Evolutionary conservation across 2,797 vertebrate genomes (phyloP).

Genomic region (Sebastes melanostomus): DNA sequence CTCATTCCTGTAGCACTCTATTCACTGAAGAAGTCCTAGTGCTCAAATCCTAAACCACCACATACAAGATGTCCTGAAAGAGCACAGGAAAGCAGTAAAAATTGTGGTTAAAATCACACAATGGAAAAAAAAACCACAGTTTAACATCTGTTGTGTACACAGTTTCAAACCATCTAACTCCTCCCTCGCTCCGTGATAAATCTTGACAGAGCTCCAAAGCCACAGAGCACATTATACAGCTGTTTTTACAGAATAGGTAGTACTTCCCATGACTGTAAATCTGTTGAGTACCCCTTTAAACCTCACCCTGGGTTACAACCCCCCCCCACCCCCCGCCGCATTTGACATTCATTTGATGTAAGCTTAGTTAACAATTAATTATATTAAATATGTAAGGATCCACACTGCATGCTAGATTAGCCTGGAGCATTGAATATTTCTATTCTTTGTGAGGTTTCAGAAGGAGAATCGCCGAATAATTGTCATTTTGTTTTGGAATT

Average conservation of each 20-base stretch:
- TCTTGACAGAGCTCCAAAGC: neutral
- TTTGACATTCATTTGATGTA: neutral
- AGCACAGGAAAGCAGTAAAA: neutral
- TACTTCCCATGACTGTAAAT: neutral
- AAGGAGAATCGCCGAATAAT: neutral
- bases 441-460: neutral
- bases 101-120: neutral
- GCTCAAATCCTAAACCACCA: neutral
- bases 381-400: neutral
- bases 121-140: accelerated
- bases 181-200: too few species aligned
- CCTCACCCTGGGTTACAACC: neutral
- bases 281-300: neutral
- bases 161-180: too few species aligned
- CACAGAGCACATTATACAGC: too few species aligned
- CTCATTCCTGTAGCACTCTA: too few species aligned
- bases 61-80: neutral
- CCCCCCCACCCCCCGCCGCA: accelerated
- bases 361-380: neutral
- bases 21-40: neutral
- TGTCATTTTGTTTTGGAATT: neutral
- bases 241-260: too few species aligned
- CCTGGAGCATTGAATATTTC: too few species aligned
- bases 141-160: too few species aligned
- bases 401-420: neutral